phyloP scores from a whole-genome alignment of 2,888 invertebrate genomes.

The Romanomermis culicivorax region DNA sequence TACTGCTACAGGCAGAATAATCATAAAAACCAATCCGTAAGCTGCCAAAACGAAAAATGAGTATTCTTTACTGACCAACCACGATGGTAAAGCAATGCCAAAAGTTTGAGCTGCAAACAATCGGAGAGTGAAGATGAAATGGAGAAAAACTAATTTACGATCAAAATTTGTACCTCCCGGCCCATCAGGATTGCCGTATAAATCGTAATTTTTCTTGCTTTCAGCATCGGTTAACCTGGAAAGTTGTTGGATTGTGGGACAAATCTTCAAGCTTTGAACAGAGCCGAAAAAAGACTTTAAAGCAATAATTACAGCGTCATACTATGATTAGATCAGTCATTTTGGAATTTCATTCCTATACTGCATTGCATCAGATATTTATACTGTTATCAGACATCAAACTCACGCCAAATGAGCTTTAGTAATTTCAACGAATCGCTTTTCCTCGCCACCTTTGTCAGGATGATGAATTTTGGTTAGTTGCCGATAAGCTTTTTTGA shows the following conservation, averaged over 20 bases:
- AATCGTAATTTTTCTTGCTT: slow-evolving; percentile 88
- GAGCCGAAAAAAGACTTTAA: background rate
- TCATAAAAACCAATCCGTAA: slow-evolving; percentile 91
- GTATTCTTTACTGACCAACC: slow-evolving; percentile 98
- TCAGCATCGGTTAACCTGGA: slow-evolving; percentile 83
- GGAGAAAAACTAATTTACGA: slow-evolving; percentile 9
- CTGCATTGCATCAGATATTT: no score
- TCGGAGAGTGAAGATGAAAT: no score
- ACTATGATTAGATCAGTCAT: background rate
- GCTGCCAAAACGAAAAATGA: slow-evolving; percentile 55
- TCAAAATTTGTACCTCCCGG: slow-evolving; percentile 44
- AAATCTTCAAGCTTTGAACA: no score
- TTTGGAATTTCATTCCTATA: no score
- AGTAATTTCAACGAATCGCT: slow-evolving; percentile 86
- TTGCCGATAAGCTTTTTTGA: slow-evolving; percentile 83
- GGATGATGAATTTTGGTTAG: slow-evolving; percentile 84
- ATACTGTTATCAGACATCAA: no score
- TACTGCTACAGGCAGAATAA: slow-evolving; percentile 52
- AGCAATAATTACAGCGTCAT: slow-evolving; percentile 3
- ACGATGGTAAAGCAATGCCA: slow-evolving; percentile 94
- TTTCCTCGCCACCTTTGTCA: slow-evolving; percentile 58
- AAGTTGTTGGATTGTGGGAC: slow-evolving; percentile 3
- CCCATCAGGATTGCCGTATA: slow-evolving; percentile 97
- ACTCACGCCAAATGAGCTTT: slow-evolving; percentile 48
- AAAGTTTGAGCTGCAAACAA: slow-evolving; percentile 62